Evolutionary conservation across 2,888 invertebrate species (phyloP), one percentile per base, ranked within the genome.

Genomic region (Mongoloraphidia duomilia): DNA sequence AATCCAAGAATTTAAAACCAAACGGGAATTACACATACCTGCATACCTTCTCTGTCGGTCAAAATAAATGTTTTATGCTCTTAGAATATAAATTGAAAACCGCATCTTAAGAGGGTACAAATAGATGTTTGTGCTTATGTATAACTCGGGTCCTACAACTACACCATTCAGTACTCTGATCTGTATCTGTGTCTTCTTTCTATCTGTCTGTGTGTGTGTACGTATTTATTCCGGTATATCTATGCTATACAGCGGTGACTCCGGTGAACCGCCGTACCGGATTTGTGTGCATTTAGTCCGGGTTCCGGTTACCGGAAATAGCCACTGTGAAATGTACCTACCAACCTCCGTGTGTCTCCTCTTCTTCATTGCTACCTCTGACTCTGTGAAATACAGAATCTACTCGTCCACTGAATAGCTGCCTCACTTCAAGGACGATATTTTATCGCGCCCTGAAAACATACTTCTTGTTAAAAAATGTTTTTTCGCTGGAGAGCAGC

Each of bases 281-380:
- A 48, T 48, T 48, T 48, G 48, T 48, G 48, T 48, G 48, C 48
- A 48, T 48, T 48, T 48, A 48, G 48, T 43, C 42, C 43, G 42
- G 42, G 48, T 38, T 48, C 48, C 48, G 48, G 48, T 48, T 36
- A 48, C 48, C 40, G 48, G 48, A 48, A 48, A 48, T 48, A 43
- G 48, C 48, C 48, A 48, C 43, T 48, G 48, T 42, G 42, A 42
- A 42, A 42, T 33, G 42, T 42, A 42, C 42, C 33, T 34, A 33
- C 42, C 33, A 17, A 12, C 12, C 17, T 13, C 42, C 12, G 42
- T 34, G 17, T 17, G 14, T 34, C 14, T 12, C 14, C 26, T 34
- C 42, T 33, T 33, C 42, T 26, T 26, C 26, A 26, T 26, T 26
- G 26, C 26, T 26, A 26, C 26, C 26, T 26, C 26, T 26, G 26